A percentile compares a stretch with the other conserved stretches of the same genome.
These are phyloP conservation scores for Patiria miniata DNA, from an alignment of 35 echinoderm and acorn worm genomes.

Conservation along the genomic window DNA sequence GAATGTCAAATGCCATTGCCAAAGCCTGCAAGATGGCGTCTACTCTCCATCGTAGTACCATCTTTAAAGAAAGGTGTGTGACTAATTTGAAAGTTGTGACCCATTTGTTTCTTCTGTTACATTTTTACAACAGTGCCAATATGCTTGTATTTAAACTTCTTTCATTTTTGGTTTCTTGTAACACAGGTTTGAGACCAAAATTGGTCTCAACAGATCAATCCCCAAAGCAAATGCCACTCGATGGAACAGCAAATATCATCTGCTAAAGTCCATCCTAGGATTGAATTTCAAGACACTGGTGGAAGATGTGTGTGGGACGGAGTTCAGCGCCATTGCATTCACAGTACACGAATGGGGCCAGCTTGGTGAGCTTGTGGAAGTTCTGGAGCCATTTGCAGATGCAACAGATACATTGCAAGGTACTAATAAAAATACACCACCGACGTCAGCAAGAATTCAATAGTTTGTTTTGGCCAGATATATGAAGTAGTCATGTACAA, in stretches of 20 bases:
- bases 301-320: not conserved
- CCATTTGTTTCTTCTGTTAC: not conserved
- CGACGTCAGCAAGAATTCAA: too few relatives aligned
- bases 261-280: conserved; percentile 4
- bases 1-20: conserved; percentile 16
- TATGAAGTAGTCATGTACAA: too few relatives aligned
- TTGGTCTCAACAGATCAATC: not conserved
- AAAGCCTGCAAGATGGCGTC: conserved; percentile 23
- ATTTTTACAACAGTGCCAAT: not conserved
- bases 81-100: too few relatives aligned
- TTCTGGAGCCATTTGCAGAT: not conserved
- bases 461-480: too few relatives aligned
- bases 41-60: conserved; percentile 26
- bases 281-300: not conserved
- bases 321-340: not conserved
- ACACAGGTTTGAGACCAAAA: not conserved
- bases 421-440: too few relatives aligned
- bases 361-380: not conserved
- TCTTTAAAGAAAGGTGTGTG: conserved; percentile 38
- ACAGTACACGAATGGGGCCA: not conserved
- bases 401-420: not conserved
- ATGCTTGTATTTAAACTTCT: not conserved
- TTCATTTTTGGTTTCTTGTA: not conserved
- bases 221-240: conserved; percentile 22
- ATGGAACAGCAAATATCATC: conserved; percentile 19